Evolutionary conservation across 2,797 vertebrate genomes (phyloP), one percentile per base, ranked within the genome.

Genomic region (Propithecus deckenii): DNA sequence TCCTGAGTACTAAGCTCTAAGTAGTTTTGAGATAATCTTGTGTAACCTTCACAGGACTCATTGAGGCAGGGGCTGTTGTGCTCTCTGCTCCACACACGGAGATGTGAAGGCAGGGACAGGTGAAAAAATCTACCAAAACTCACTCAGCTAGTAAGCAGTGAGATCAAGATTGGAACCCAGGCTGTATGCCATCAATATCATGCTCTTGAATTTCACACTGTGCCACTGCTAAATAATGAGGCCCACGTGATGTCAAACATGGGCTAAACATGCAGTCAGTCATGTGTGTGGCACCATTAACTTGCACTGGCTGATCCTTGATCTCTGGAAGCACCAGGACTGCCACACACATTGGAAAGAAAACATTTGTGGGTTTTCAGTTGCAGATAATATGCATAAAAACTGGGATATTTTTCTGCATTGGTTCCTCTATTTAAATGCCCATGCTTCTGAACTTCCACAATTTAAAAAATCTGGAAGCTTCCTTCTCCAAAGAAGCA

Each of bases 371-470:
- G 22, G 3, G 1, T 9, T 7, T 67, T 89, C 13, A n/a, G 17
- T 38, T 48, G 7, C 43, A 79, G 41, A 61, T n/a, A 25, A 72
- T 59, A 72, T 74, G 18, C 20, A 48, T 28, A 61, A 55, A 65
- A 41, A 15, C 13, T 57, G 28, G 28, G 46, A 17, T 63, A 23
- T 30, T 71, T 43, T 46, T 20, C 18, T n/a, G 28, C 23, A 48
- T 57, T 78, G 83, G 18, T 69, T 92, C 22, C 32, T 89, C 43
- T 76, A 18, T 90, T 71, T 86, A 89, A 35, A 57, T 57, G 11
- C 8, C 63, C 72, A 23, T 28, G 4, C 11, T 10, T 61, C 32
- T 59, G 65, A 67, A 41, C 15, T 25, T 69, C 18, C n/a, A 67
- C 20, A 71, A 28, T 65, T 41, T n/a, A 4, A 95, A 65, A 30